phyloP scores from a whole-genome alignment of 2,113 vertebrate species.

The Tylochromis polylepis region DNA sequence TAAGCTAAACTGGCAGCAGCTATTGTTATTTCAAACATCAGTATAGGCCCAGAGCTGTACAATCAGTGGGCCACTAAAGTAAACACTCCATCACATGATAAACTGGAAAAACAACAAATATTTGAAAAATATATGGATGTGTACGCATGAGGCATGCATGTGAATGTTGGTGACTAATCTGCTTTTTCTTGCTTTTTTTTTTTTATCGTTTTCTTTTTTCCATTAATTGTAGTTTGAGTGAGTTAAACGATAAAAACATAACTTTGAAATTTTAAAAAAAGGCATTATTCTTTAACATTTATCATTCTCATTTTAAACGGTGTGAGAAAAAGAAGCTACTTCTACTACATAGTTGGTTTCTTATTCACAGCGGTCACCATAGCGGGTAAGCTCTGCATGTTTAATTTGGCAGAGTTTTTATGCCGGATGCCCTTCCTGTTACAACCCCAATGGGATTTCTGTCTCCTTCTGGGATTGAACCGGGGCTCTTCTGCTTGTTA shows the following conservation, averaged over 20 bases:
- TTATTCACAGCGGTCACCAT: not conserved
- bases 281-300: accelerated
- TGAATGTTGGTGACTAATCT: not conserved
- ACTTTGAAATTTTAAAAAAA: not conserved
- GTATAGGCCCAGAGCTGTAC: not conserved
- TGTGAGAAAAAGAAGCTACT: not conserved
- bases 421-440: not conserved
- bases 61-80: not conserved
- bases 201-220: not conserved
- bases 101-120: not conserved
- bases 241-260: not conserved
- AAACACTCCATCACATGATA: not conserved
- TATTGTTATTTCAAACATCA: not conserved
- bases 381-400: not conserved
- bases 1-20: not conserved
- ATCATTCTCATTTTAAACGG: not conserved
- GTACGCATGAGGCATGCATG: not conserved
- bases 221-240: not conserved
- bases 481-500: not conserved
- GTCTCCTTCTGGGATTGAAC: not conserved
- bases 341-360: not conserved
- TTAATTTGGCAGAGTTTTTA: not conserved
- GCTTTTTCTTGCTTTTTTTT: not conserved
- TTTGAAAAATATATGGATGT: not conserved
- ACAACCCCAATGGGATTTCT: not conserved